phyloP scores from a whole-genome alignment of 2,888 invertebrate genomes.

The Pimpla rufipes region DNA sequence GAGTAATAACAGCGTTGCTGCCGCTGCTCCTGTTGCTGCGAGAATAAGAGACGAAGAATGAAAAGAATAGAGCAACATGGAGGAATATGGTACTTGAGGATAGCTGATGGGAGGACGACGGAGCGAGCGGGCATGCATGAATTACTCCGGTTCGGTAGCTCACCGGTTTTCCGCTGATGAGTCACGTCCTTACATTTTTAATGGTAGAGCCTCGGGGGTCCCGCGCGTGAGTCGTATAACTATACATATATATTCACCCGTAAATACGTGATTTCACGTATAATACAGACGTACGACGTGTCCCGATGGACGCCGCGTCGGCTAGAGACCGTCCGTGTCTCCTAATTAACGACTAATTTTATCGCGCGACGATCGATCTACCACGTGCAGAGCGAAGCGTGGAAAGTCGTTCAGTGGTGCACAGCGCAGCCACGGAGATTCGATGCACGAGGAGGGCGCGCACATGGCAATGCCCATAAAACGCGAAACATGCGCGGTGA shows the following conservation, averaged over 20 bases:
- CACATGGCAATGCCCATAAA: constrained; percentile 31
- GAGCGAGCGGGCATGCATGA: not conserved
- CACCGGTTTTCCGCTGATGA: constrained; percentile 38
- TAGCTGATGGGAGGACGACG: no score
- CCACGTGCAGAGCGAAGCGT: constrained; percentile 4
- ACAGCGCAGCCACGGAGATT: constrained; percentile 3
- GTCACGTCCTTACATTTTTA: constrained; percentile 41
- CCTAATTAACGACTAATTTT: constrained; percentile 58
- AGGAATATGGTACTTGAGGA: no score
- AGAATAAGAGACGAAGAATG: constrained; percentile 15
- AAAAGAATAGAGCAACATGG: not conserved
- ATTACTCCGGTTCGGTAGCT: constrained; percentile 35
- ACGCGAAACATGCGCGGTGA: not conserved
- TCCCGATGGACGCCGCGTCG: not conserved
- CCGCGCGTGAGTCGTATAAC: not conserved
- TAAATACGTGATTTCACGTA: not conserved
- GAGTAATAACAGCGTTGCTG: not conserved
- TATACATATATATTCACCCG: not conserved
- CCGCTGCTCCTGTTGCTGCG: not conserved
- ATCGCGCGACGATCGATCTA: constrained; percentile 53
- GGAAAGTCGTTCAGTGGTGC: constrained; percentile 35
- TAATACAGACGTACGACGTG: constrained; percentile 3
- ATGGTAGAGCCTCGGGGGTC: constrained; percentile 27
- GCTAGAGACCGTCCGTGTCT: not conserved
- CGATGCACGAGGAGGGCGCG: not conserved